Conservation (phyloP, 2,797 vertebrate genomes). For the Sphenodon punctatus region DNA sequence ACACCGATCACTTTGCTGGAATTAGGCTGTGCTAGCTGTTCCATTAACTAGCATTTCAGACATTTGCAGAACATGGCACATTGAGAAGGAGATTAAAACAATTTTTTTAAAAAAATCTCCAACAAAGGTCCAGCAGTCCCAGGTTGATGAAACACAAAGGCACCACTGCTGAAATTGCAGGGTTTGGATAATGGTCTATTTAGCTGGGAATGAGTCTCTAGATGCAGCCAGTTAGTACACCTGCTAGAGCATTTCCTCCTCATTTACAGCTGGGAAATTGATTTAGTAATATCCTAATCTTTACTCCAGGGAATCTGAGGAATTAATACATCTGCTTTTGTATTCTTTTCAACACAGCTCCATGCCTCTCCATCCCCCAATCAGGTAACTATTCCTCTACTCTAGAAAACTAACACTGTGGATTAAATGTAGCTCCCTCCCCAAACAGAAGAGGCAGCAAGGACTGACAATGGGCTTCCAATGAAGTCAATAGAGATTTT, state of each 20-base stretch:
- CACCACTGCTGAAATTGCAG: accelerated
- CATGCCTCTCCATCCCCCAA: too few relatives aligned
- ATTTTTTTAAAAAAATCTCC: too few relatives aligned
- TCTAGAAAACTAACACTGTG: too few relatives aligned
- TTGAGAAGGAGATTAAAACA: too few relatives aligned
- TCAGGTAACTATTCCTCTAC: too few relatives aligned
- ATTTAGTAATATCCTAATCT: neutral
- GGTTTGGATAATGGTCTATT: neutral
- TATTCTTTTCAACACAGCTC: too few relatives aligned
- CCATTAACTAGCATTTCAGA: neutral
- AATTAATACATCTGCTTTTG: too few relatives aligned
- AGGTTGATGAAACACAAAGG: accelerated
- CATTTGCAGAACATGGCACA: neutral
- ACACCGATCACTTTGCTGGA: neutral
- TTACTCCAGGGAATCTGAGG: neutral
- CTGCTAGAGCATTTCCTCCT: neutral
- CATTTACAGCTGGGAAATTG: constrained; percentile 2
- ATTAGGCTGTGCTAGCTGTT: neutral
- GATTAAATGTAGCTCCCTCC: neutral
- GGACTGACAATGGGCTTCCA: too few relatives aligned
- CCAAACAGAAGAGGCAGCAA: too few relatives aligned
- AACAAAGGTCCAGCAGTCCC: neutral
- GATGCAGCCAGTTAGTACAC: accelerated
- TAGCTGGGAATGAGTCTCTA: neutral
- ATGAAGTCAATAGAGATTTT: neutral